Base-by-base conservation (phyloP, 1,140 invertebrate species). In the Centruroides vittatus region DNA sequence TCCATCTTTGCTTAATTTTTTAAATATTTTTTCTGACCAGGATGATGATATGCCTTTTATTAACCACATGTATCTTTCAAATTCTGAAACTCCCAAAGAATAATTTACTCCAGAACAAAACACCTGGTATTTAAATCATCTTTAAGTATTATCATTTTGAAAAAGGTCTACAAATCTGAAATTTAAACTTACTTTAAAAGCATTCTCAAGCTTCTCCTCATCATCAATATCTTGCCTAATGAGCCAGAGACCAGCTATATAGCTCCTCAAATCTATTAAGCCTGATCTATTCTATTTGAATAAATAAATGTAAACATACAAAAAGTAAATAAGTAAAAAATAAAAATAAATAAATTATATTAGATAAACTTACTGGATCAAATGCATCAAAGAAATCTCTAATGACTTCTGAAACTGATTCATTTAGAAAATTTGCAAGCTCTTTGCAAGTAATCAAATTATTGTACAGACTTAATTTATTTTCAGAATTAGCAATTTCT, bases 401-500 rank as follows among this genome's bases (percentile, higher is more conserved):
- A 12, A 62, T 11, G 3, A 35, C 56, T 41, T 62, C 61, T 13
- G 61, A 47, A 51, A 56, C 54, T 13, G 56, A 12, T 55, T 62
- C 46, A 35, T 47, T 57, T 3, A 62, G 34, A 6, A 55, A 58
- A 11, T 13, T 11, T 5, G 61, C 56, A 41, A 62, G 8, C 4
- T 35, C 10, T 13, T 53, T 6, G 7, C 41, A 41, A 46, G 54
- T 47, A 13, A 56, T 57, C 6, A 9, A 56, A 4, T 51, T 8
- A 11, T n/a, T 23, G 11, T 47, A 47, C 0, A 35, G 35, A 3
- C 53, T 61, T n/a, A 35, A 49, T 46, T 47, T 57, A 34, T 47
- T 50, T 47, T 48, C 4, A 7, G 57, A 12, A 9, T n/a, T 9
- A 3, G 47, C 5, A 7, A 61, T 35, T 48, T 61, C 60, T 12